These are phyloP conservation scores for Lydus trimaculatus DNA, from an alignment of 2,888 invertebrate species.

Conservation along the genomic window DNA sequence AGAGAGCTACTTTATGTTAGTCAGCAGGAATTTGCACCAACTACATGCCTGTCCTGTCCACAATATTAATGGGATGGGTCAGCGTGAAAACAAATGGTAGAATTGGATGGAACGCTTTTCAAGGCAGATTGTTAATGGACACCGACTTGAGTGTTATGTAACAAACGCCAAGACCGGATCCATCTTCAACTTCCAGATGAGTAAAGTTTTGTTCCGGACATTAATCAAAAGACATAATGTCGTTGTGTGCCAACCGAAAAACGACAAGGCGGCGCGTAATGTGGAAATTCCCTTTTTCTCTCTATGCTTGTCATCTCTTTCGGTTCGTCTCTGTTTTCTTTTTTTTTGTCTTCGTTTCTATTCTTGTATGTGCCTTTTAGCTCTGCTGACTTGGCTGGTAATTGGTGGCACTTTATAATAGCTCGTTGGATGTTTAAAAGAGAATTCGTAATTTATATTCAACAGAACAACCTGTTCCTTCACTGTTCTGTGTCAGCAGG, in stretches of 20 bases:
- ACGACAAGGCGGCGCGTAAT: constrained; percentile 5
- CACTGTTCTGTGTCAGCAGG: constrained; percentile 27
- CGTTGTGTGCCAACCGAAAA: constrained; percentile 2
- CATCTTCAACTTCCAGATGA: constrained; percentile 12
- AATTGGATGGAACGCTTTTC: constrained; percentile 26
- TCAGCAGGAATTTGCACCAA: constrained; percentile 30
- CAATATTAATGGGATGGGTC: constrained; percentile 26
- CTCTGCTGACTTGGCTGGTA: not conserved
- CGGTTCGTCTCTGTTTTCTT: not conserved
- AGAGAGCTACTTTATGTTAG: constrained; percentile 22
- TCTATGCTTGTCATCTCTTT: not conserved
- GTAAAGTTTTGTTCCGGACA: constrained; percentile 9
- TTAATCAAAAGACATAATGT: constrained; percentile 13
- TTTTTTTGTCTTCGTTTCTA: not conserved
- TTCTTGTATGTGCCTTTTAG: not conserved
- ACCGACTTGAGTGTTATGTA: constrained; percentile 9
- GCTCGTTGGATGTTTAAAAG: not conserved
- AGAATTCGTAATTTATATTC: constrained; percentile 5
- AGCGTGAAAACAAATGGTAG: constrained; percentile 27
- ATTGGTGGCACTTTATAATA: constrained; percentile 6
- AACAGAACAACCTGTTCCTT: constrained; percentile 23
- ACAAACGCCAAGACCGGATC: constrained; percentile 21
- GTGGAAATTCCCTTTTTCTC: not conserved
- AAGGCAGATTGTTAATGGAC: constrained; percentile 30
- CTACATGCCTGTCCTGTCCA: constrained; percentile 13